A percentile compares a stretch with the other conserved stretches of the same genome.
phyloP scores from a whole-genome alignment of 2,888 invertebrate genomes.

The Caenorhabditis doughertyi region DNA sequence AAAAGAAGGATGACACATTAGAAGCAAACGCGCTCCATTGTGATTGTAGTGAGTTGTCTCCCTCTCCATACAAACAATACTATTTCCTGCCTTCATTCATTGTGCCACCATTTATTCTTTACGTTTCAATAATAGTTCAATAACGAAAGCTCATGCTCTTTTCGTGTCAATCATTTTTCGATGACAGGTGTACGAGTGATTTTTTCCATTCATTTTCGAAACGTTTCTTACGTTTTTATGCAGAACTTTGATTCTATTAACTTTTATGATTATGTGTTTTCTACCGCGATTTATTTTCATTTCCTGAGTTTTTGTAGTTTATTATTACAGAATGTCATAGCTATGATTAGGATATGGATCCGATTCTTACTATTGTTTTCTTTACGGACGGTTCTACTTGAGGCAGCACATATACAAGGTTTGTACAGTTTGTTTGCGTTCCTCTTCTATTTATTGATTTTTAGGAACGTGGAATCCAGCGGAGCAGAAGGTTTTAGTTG shows the following conservation, averaged over 20 bases:
- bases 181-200: conserved; percentile 34
- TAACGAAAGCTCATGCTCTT: conserved; percentile 17
- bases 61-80: background rate
- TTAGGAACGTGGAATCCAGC: conserved; percentile 62
- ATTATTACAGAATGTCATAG: conserved; percentile 64
- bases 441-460: conserved; percentile 31
- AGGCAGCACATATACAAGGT: conserved; percentile 59
- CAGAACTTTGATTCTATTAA: too few relatives aligned
- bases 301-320: too few relatives aligned
- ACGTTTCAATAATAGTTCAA: conserved; percentile 25
- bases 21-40: conserved; percentile 45
- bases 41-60: conserved; percentile 30
- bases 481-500: conserved; percentile 85
- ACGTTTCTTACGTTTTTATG: background rate
- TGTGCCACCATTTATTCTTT: conserved; percentile 25
- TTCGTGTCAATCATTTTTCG: conserved; percentile 57
- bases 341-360: conserved; percentile 56
- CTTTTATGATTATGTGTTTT: conserved; percentile 8
- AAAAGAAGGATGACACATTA: background rate
- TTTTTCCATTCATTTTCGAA: conserved; percentile 6
- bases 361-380: conserved; percentile 14
- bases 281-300: conserved; percentile 81
- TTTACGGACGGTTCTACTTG: conserved; percentile 6
- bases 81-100: conserved; percentile 19
- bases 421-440: background rate